Evolutionary conservation across 1,140 invertebrate species (phyloP).

Genomic region (Lethocerus indicus): DNA sequence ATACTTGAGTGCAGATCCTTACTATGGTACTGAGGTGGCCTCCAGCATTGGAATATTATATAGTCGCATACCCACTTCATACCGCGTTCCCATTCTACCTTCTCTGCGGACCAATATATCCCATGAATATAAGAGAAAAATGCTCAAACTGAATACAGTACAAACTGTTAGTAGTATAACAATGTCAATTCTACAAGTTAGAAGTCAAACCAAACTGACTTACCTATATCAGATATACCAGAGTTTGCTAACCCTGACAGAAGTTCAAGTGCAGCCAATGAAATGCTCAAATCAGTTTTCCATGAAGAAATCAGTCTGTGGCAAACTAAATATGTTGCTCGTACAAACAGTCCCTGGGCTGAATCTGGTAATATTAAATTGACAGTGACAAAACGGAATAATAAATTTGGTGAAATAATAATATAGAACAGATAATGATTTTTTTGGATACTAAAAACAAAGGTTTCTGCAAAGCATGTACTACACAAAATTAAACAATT

Average conservation of each 20-base stretch:
- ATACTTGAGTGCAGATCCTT: constrained; percentile 96
- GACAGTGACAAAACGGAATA: background rate
- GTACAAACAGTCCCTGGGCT: constrained; percentile 72
- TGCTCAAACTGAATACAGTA: background rate
- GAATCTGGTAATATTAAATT: constrained; percentile 38
- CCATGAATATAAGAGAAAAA: background rate
- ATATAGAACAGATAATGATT: too few species aligned
- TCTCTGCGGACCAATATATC: constrained; percentile 1
- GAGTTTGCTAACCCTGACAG: constrained; percentile 74
- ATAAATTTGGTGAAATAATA: background rate
- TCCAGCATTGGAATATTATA: constrained; percentile 86
- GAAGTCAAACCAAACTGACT: constrained; percentile 14
- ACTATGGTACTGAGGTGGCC: constrained; percentile 88
- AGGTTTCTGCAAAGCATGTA: too few species aligned
- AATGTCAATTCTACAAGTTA: background rate
- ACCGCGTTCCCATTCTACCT: constrained; percentile 32
- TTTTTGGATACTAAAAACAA: too few species aligned
- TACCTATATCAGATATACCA: constrained; percentile 69
- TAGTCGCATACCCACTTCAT: constrained; percentile 97
- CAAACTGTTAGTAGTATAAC: background rate
- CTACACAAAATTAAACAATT: too few species aligned
- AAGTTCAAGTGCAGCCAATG: constrained; percentile 81
- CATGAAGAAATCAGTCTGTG: constrained; percentile 87
- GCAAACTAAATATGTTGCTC: constrained; percentile 83
- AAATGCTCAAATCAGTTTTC: constrained; percentile 91